Percentiles rank a stretch among this genome's conserved stretches.
Conservation (phyloP, 2,888 invertebrate species). For the Scotopteryx bipunctaria region DNA sequence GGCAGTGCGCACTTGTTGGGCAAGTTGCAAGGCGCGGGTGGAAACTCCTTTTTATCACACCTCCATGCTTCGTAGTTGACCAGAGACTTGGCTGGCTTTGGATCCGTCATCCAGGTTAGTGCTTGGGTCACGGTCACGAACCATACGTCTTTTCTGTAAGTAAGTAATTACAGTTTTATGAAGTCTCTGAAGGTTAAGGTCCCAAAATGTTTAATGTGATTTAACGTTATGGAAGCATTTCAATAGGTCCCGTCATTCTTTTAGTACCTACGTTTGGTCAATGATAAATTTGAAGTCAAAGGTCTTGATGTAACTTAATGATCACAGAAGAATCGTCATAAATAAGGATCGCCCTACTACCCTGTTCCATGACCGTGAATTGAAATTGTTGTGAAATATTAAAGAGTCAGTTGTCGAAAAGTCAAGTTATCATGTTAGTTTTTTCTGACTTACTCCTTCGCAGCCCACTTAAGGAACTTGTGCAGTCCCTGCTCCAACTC, state of each 20-base stretch:
- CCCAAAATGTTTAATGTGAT: too few relatives aligned
- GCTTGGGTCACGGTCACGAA: conserved; percentile 94
- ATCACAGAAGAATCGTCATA: too few relatives aligned
- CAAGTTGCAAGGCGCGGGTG: conserved; percentile 89
- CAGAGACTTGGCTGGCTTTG: conserved; percentile 87
- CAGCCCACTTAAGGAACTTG: conserved; percentile 93
- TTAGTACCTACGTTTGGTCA: too few relatives aligned
- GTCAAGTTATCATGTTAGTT: neutral
- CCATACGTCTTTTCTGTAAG: conserved; percentile 91
- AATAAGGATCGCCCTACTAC: too few relatives aligned
- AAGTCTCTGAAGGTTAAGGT: too few relatives aligned
- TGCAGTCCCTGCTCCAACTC: conserved; percentile 91
- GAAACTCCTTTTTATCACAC: conserved; percentile 88
- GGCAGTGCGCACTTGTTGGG: conserved; percentile 92
- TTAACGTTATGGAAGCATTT: too few relatives aligned
- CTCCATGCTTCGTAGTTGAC: conserved; percentile 91
- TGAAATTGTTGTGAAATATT: too few relatives aligned
- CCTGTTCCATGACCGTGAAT: too few relatives aligned
- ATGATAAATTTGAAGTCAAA: too few relatives aligned
- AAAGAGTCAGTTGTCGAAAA: too few relatives aligned
- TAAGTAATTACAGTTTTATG: neutral
- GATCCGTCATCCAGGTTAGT: conserved; percentile 95
- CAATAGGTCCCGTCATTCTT: too few relatives aligned
- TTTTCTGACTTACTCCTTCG: conserved; percentile 66
- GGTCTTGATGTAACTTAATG: too few relatives aligned